phyloP scores from a whole-genome alignment of 1,140 invertebrate species.

The Pomacea maculata region DNA sequence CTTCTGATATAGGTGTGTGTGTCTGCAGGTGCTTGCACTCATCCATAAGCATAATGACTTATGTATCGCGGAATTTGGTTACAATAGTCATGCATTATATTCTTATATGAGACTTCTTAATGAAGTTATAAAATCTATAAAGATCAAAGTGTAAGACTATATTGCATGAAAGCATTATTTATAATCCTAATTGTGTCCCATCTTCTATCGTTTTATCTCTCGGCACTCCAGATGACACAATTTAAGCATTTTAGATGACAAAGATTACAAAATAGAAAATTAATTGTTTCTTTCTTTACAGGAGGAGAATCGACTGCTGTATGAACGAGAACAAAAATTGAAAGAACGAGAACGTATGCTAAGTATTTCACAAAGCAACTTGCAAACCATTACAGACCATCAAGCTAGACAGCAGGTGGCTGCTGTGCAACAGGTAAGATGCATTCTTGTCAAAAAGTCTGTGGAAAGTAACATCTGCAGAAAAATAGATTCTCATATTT shows the following conservation, averaged over 20 bases:
- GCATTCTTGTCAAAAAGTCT: not conserved
- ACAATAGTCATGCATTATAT: too few species aligned
- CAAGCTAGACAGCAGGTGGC: constrained; percentile 52
- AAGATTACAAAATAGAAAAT: too few species aligned
- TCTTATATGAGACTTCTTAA: too few species aligned
- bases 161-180: not conserved
- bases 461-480: not conserved
- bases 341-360: constrained; percentile 58
- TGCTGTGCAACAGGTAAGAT: constrained; percentile 49
- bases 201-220: too few species aligned
- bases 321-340: constrained; percentile 54
- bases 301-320: constrained; percentile 55
- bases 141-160: too few species aligned
- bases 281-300: constrained; percentile 23
- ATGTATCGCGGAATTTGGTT: too few species aligned
- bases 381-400: constrained; percentile 56
- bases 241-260: too few species aligned
- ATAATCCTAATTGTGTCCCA: not conserved
- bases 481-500: not conserved
- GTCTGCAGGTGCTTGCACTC: not conserved
- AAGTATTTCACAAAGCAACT: constrained; percentile 51
- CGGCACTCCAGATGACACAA: too few species aligned
- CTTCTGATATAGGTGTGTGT: not conserved
- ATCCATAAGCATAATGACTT: not conserved
- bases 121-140: too few species aligned